phyloP scores from a whole-genome alignment of 2,888 invertebrate species.

The Melipona bicolor region DNA sequence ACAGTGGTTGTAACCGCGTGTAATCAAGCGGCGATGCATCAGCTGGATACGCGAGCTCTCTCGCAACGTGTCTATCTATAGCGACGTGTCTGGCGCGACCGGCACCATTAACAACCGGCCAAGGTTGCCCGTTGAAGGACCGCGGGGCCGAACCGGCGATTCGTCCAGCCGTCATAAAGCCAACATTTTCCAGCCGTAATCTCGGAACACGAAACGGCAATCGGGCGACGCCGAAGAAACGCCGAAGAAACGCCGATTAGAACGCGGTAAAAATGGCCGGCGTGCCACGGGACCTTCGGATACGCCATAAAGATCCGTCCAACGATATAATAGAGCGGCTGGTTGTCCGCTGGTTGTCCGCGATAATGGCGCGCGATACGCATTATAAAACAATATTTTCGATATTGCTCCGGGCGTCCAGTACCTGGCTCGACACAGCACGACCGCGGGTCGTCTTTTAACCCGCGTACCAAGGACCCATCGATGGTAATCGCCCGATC shows the following conservation, averaged over 20 bases:
- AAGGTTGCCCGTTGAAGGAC: slow-evolving; percentile 49
- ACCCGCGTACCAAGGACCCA: background rate
- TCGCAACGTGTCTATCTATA: slow-evolving; percentile 69
- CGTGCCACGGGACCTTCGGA: slow-evolving; percentile 17
- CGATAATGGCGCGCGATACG: slow-evolving; percentile 36
- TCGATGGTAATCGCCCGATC: background rate
- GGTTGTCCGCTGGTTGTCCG: background rate
- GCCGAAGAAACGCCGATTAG: slow-evolving; percentile 64
- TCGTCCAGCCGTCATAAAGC: slow-evolving; percentile 72
- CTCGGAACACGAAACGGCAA: slow-evolving; percentile 73
- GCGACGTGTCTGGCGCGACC: slow-evolving; percentile 34
- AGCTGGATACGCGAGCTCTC: slow-evolving; percentile 44
- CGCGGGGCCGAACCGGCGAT: slow-evolving; percentile 42
- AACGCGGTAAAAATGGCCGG: slow-evolving; percentile 53
- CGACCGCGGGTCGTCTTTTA: background rate
- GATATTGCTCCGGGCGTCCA: background rate
- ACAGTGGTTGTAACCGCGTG: slow-evolving; percentile 50
- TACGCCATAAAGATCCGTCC: slow-evolving; percentile 58
- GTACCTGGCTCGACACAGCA: background rate
- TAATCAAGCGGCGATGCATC: slow-evolving; percentile 58
- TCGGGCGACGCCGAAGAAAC: slow-evolving; percentile 52
- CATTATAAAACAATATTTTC: slow-evolving; percentile 44
- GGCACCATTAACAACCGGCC: slow-evolving; percentile 48
- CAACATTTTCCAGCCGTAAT: slow-evolving; percentile 67
- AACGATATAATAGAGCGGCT: slow-evolving; percentile 36